phyloP scores from a whole-genome alignment of 1,140 invertebrate species.

The Drosophila arizonae region DNA sequence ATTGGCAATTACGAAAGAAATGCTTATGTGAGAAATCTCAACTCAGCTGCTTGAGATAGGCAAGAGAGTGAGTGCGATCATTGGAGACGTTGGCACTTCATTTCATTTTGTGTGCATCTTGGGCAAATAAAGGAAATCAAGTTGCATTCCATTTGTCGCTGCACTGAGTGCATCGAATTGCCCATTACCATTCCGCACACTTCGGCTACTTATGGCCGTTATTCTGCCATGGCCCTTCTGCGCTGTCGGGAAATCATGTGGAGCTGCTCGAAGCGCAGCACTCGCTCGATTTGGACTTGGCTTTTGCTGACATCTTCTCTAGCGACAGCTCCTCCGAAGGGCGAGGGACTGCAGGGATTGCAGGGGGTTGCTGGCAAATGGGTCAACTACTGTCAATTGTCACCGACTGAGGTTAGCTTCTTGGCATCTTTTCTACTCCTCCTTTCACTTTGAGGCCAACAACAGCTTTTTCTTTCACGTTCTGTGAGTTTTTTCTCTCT shows the following conservation, averaged over 20 bases:
- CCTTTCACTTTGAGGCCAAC: conserved; percentile 9
- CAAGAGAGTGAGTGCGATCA: conserved; percentile 7
- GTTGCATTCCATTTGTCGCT: conserved; percentile 36
- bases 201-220: conserved; percentile 35
- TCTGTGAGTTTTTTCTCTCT: conserved; percentile 8
- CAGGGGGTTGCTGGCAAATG: too few species aligned
- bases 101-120: conserved; percentile 6
- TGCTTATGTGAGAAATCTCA: conserved; percentile 18
- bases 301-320: too few species aligned
- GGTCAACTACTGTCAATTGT: too few species aligned
- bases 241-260: too few species aligned
- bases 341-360: too few species aligned
- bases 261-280: too few species aligned
- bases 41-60: neutral
- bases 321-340: too few species aligned
- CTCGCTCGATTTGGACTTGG: too few species aligned
- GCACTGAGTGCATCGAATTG: conserved; percentile 14
- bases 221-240: neutral
- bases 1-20: conserved; percentile 12
- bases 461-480: neutral
- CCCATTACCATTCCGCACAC: conserved; percentile 31
- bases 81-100: conserved; percentile 41
- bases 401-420: too few species aligned
- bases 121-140: conserved; percentile 37
- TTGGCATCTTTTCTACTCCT: too few species aligned